phyloP scores from a whole-genome alignment of 2,113 vertebrate genomes.

The Macrotis lagotis region DNA sequence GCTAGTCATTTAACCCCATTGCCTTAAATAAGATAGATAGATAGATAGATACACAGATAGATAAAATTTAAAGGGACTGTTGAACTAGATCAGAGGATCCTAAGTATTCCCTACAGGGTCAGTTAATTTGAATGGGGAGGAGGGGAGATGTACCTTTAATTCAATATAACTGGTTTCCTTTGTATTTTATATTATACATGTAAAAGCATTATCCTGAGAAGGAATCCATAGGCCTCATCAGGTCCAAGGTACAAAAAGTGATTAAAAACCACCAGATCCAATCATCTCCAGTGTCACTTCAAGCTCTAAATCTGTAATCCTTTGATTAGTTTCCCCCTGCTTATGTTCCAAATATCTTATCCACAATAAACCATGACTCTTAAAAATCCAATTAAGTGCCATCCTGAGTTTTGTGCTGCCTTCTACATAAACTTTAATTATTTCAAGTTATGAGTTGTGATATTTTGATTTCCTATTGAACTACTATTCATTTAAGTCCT shows the following conservation, averaged over 20 bases:
- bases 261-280: neutral
- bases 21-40: too few relatives aligned
- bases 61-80: neutral
- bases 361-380: neutral
- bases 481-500: neutral
- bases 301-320: neutral
- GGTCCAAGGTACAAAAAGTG: neutral
- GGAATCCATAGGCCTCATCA: neutral
- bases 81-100: neutral
- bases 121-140: neutral
- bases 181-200: neutral
- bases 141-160: neutral
- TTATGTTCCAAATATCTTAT: neutral
- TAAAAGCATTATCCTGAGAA: neutral
- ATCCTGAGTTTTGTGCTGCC: neutral
- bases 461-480: slow-evolving; percentile 38
- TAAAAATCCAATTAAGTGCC: neutral
- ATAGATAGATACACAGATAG: too few relatives aligned
- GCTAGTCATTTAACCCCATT: too few relatives aligned
- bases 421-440: neutral
- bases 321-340: neutral
- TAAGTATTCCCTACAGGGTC: neutral
- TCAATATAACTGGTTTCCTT: neutral
- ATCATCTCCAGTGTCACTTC: neutral
- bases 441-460: slow-evolving; percentile 8